Percentiles rank a stretch among this genome's conserved stretches.
Conservation (phyloP, 2,797 vertebrate species). For the Poeciliopsis infans region DNA sequence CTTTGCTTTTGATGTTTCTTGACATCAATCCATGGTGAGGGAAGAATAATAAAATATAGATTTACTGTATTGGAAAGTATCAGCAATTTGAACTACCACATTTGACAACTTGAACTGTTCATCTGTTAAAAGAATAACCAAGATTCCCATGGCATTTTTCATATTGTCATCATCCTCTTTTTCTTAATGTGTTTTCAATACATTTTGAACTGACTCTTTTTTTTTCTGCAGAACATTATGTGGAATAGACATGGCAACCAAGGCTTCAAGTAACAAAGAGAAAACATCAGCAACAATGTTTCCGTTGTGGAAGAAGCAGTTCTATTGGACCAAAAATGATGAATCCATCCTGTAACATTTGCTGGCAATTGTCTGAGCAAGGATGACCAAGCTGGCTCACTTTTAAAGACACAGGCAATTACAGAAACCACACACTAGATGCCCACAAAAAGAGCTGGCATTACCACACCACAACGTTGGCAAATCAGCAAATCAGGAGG, state of each 20-base stretch:
- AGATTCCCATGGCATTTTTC: conserved; percentile 32
- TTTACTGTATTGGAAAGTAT: background rate
- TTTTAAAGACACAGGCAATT: conserved; percentile 64
- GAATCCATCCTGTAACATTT: conserved; percentile 63
- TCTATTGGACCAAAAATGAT: conserved; percentile 54
- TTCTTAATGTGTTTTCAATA: conserved; percentile 10
- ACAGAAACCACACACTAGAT: conserved; percentile 57
- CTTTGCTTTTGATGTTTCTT: background rate
- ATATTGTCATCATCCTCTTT: conserved; percentile 37
- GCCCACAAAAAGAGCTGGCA: conserved; percentile 59
- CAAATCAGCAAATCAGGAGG: conserved; percentile 55
- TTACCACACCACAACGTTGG: conserved; percentile 47
- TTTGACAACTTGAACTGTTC: conserved; percentile 27
- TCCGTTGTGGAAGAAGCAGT: conserved; percentile 37
- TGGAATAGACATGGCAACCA: conserved; percentile 44
- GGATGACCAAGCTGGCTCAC: conserved; percentile 64
- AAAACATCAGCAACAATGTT: conserved; percentile 35
- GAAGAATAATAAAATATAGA: background rate
- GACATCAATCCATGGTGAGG: background rate
- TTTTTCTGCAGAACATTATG: conserved; percentile 21
- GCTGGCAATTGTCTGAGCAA: conserved; percentile 51
- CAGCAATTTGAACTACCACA: conserved; percentile 16
- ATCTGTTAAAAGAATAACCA: conserved; percentile 12
- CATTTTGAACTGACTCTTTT: conserved; percentile 7
- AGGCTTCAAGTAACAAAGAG: conserved; percentile 47